Base-by-base conservation (phyloP, 2,113 vertebrate species). In the Macquaria ambigua region DNA sequence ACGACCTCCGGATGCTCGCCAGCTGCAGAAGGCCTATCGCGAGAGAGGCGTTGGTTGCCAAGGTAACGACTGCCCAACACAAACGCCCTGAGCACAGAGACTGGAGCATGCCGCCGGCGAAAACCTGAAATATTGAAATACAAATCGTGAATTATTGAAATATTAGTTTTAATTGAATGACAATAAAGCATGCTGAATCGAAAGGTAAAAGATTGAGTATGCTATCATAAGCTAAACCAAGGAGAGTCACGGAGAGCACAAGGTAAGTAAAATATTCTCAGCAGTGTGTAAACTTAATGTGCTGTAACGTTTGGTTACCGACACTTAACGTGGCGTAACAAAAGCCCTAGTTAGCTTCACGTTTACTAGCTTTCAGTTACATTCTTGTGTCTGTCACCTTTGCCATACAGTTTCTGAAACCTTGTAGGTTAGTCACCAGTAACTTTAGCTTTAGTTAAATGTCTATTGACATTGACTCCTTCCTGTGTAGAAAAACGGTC, bases 11-110 rank as follows among this genome's bases (percentile, higher is more conserved):
- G 21, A 5, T 34, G 39, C 39, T 37, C 56, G 5, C 0, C 18
- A 21, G 2, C 9, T 14, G 21, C 59, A 0, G 21, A 2, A 15
- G 3, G 1, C 6, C 15, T 90, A 77, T 90, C 88, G 91, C 92
- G 88, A 91, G 87, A 92, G 6, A 7, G 2, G 6, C 8, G 8
- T 18, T 4, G 43, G 93, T 92, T 89, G 48, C 58, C 88, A 77
- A 84, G 16, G 93, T 53, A 79, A 93, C 79, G 4, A 1, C 9
- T 67, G 46, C 37, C 20, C 55, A 89, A 90, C 83, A 90, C 73
- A 88, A 70, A 73, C 6, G 4, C 5, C 28, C 9, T 6, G 20
- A 43, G 7, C 5, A 43, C 31, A 23, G 21, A 53, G 14, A 15
- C 5, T 3, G 34, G 34, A 70, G 11, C 28, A 2, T 39, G 43